These are phyloP conservation scores for Leucophenga maculata DNA, from an alignment of 2,888 invertebrate genomes.

Conservation along the genomic window DNA sequence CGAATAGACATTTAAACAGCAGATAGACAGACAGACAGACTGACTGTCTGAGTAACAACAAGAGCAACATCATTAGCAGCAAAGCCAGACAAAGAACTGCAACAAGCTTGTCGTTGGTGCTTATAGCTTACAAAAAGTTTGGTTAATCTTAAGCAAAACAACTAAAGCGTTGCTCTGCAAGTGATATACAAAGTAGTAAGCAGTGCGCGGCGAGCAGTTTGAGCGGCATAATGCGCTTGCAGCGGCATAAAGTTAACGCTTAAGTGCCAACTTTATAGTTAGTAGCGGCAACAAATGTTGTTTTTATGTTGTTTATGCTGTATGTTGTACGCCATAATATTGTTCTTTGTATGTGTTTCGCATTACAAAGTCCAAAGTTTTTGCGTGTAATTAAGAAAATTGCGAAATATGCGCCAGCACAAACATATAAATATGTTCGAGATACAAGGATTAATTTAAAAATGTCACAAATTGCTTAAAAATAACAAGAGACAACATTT, in stretches of 20 bases:
- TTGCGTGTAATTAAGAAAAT: conserved; percentile 32
- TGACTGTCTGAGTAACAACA: neutral
- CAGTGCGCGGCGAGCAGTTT: neutral
- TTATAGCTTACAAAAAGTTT: conserved; percentile 12
- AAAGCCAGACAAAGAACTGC: neutral
- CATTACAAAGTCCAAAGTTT: conserved; percentile 15
- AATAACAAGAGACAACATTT: no score
- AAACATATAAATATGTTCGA: neutral
- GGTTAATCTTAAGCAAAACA: conserved; percentile 9
- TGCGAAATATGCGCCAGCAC: conserved; percentile 14
- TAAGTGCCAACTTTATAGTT: conserved; percentile 20
- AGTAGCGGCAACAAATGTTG: neutral
- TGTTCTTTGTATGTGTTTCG: conserved; percentile 16
- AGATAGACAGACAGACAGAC: no score
- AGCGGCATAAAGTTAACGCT: conserved; percentile 12
- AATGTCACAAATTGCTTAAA: no score
- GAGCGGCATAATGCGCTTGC: neutral
- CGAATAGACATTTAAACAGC: no score
- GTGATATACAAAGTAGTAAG: no score
- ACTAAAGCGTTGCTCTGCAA: neutral
- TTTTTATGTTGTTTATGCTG: conserved; percentile 5
- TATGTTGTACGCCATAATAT: conserved; percentile 10
- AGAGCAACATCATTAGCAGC: neutral
- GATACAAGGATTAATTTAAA: neutral
- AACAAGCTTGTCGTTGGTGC: neutral